Evolutionary conservation across 2,113 vertebrate genomes (phyloP), one percentile per base, ranked within the genome.

Genomic region (Lanius ludovicianus): DNA sequence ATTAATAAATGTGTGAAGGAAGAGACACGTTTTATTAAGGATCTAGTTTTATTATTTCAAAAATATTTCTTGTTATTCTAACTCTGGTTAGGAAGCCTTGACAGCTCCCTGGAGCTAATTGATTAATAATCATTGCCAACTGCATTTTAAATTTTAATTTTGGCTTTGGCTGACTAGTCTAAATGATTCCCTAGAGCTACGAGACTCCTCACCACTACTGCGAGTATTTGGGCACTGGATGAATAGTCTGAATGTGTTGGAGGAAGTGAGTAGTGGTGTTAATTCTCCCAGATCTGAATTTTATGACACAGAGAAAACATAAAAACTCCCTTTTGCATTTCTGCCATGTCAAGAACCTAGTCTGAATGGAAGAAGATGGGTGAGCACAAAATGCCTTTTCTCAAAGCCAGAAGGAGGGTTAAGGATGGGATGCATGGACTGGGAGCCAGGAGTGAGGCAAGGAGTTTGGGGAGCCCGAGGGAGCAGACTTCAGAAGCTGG

Each of bases 41-140:
- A 91, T 79, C 64, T 33, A 62, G 68, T 87, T 96, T 89, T 84
- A 97, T 89, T 94, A 90, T 95, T 94, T 92, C 12, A 87, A 74
- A 97, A 90, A 82, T 86, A 96, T 24, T 84, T 77, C 91, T 91
- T 96, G 94, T 90, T 93, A 93, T 88, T 94, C 55, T 92, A 95
- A 89, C 67, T 95, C 77, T 41, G 82, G 39, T 75, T 74, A 52
- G 94, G 79, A 95, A 94, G 75, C 79, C 55, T 31, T 91, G 93
- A 95, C 23, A 18, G 80, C 73, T 95, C 93, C 96, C 96, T 87
- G 69, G 87, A 96, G 93, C 73, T 94, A 92, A 92, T 5, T 96
- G 96, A 97, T 96, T 96, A 96, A 96, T 90, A 94, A 95, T 64
- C 82, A 82, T 37, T 89, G 93, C 95, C 84, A 91, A 80, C 42